Evolutionary conservation across 2,113 vertebrate species (phyloP).

Genomic region (Chinchilla lanigera): DNA sequence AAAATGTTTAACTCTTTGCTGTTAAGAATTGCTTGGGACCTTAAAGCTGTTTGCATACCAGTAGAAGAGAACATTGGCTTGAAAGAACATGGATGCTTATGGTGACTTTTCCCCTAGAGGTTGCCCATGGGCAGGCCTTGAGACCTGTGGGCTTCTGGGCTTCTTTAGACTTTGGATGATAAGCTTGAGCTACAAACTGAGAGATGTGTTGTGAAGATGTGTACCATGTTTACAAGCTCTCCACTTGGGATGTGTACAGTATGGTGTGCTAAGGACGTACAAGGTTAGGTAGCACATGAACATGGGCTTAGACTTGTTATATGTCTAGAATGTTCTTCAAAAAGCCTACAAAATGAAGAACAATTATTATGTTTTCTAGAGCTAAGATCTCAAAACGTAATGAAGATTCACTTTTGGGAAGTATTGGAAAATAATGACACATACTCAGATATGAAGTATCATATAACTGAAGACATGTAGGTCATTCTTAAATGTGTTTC

Average conservation of each 20-base stretch:
- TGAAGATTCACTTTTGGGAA: constrained; percentile 7
- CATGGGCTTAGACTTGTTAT: rapidly evolving
- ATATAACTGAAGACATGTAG: neutral
- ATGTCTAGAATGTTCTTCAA: neutral
- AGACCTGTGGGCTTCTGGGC: neutral
- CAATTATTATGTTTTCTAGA: neutral
- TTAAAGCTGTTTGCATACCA: neutral
- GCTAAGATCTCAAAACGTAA: neutral
- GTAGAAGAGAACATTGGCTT: neutral
- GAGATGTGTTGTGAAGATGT: neutral
- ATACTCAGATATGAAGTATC: neutral
- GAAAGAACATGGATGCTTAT: neutral
- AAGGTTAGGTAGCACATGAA: neutral
- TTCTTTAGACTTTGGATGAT: neutral
- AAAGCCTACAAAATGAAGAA: neutral
- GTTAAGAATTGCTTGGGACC: neutral
- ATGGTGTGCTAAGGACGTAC: rapidly evolving
- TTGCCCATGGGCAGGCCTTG: neutral
- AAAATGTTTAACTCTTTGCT: neutral
- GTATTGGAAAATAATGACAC: neutral
- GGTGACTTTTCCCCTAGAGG: rapidly evolving
- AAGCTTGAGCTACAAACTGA: neutral
- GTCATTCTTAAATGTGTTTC: constrained; percentile 28
- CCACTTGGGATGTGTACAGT: neutral
- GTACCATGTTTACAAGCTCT: neutral